Conservation (phyloP, 2,797 vertebrate species). For the Anabas testudineus region DNA sequence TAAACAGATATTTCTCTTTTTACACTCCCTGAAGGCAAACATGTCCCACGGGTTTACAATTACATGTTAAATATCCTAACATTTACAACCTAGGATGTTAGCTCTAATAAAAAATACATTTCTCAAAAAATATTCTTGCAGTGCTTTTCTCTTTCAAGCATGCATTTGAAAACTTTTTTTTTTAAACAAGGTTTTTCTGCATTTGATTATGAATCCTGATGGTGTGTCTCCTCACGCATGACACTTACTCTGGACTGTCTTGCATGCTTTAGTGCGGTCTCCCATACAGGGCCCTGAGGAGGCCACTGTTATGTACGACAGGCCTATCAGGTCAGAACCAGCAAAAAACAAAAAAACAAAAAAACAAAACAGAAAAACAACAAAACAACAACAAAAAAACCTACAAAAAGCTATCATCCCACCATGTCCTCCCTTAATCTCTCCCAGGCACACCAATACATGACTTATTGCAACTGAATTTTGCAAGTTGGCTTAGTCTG, state of each 20-base stretch:
- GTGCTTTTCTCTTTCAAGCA: conserved; percentile 92
- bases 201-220: conserved; percentile 70
- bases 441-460: conserved; percentile 74
- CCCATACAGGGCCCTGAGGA: conserved; percentile 39
- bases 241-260: conserved; percentile 48
- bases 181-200: conserved; percentile 58
- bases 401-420: conserved; percentile 46
- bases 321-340: conserved; percentile 78
- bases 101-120: conserved; percentile 99
- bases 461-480: conserved; percentile 87
- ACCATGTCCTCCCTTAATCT: conserved; percentile 70
- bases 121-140: conserved; percentile 99
- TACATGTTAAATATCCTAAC: conserved; percentile 96
- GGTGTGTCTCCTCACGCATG: conserved; percentile 43
- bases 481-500: conserved; percentile 80
- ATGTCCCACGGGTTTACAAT: conserved; percentile 89
- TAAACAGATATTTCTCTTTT: conserved; percentile 96
- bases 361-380: neutral
- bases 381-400: conserved; percentile 64
- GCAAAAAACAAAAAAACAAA: conserved; percentile 74
- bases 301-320: conserved; percentile 21
- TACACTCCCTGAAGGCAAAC: conserved; percentile 88
- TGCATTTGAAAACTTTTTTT: conserved; percentile 87
- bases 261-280: conserved; percentile 33
- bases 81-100: conserved; percentile 99